These are phyloP conservation scores for Chironomus tentans DNA, from an alignment of 2,888 invertebrate genomes.

Conservation along the genomic window DNA sequence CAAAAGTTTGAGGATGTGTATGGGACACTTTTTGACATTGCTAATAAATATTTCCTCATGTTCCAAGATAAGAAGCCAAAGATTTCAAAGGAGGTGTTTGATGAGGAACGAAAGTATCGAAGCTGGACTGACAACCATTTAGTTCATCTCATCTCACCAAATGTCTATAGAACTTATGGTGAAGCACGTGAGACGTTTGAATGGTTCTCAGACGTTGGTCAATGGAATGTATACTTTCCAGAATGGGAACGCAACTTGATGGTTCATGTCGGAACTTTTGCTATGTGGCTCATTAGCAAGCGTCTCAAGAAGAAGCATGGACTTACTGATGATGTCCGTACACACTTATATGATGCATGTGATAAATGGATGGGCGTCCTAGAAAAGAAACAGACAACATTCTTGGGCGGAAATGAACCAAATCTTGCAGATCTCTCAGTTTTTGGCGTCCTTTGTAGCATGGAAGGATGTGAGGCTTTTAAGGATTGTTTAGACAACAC, in stretches of 20 bases:
- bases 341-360: conserved; percentile 83
- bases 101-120: conserved; percentile 86
- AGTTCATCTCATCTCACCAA: conserved; percentile 91
- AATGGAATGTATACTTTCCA: conserved; percentile 85
- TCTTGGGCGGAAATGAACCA: conserved; percentile 66
- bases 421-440: conserved; percentile 89
- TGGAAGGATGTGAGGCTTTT: conserved; percentile 88
- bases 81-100: conserved; percentile 29
- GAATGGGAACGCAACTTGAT: conserved; percentile 75
- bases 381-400: conserved; percentile 57
- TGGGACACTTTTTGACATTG: conserved; percentile 63
- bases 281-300: conserved; percentile 90
- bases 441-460: conserved; percentile 82
- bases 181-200: conserved; percentile 88
- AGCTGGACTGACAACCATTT: conserved; percentile 87
- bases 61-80: conserved; percentile 51
- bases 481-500: conserved; percentile 67
- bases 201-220: conserved; percentile 88
- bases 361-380: conserved; percentile 68
- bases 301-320: conserved; percentile 76
- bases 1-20: conserved; percentile 57
- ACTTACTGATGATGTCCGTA: conserved; percentile 78
- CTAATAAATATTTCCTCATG: conserved; percentile 86
- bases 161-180: conserved; percentile 77
- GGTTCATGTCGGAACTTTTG: conserved; percentile 84